phyloP scores from a whole-genome alignment of 2,888 invertebrate species.

The Acholoe squamosa region DNA sequence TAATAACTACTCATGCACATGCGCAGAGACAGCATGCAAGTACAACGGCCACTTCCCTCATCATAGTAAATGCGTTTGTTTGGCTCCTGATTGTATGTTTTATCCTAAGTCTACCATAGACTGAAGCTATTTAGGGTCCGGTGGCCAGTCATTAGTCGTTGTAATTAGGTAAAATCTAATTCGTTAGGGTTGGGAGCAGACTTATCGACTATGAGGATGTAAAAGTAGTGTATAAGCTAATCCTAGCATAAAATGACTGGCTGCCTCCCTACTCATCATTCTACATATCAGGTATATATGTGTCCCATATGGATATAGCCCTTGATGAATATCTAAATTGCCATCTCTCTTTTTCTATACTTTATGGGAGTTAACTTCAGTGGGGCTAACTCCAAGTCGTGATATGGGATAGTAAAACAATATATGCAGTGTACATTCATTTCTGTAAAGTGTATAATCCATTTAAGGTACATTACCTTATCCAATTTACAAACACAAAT shows the following conservation, averaged over 20 bases:
- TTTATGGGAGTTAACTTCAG: too few relatives aligned
- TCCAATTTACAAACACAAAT: too few relatives aligned
- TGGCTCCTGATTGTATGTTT: not conserved
- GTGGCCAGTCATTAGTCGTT: not conserved
- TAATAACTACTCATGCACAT: not conserved
- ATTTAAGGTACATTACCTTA: too few relatives aligned
- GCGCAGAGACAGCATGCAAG: not conserved
- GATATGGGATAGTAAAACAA: too few relatives aligned
- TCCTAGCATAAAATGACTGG: not conserved
- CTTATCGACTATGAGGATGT: not conserved
- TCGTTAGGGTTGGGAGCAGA: not conserved
- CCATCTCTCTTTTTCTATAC: not conserved
- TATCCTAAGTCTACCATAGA: not conserved
- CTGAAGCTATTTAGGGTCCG: not conserved
- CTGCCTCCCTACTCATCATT: not conserved
- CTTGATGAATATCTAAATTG: not conserved
- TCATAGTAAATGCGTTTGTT: not conserved
- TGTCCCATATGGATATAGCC: not conserved
- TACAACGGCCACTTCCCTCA: not conserved
- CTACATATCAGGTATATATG: not conserved
- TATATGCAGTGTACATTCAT: too few relatives aligned
- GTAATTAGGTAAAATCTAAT: slow-evolving; percentile 41
- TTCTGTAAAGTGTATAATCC: too few relatives aligned
- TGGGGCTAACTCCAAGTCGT: too few relatives aligned
- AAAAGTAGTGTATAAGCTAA: not conserved